Percentiles rank a stretch among this genome's conserved stretches.
Evolutionary conservation across 1,140 invertebrate genomes (phyloP).

Genomic region (Zaprionus camerounensis): DNA sequence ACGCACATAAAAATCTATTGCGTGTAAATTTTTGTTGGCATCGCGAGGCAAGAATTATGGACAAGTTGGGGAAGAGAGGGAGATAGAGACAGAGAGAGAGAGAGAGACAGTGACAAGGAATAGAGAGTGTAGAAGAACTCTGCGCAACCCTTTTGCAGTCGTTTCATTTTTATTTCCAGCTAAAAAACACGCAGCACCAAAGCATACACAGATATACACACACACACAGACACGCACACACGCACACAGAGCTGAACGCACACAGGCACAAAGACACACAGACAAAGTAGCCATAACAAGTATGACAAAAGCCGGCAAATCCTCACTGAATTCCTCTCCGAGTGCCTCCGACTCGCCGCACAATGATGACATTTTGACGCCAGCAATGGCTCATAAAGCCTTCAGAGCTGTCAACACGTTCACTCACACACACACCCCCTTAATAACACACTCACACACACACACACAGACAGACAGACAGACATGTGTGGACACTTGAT

Average conservation of each 20-base stretch:
- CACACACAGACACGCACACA: neutral
- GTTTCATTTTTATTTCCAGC: slow-evolving; percentile 38
- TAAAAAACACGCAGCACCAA: slow-evolving; percentile 34
- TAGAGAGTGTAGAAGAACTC: neutral
- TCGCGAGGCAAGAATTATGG: slow-evolving; percentile 68
- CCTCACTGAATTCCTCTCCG: slow-evolving; percentile 48
- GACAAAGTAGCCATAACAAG: slow-evolving; percentile 40
- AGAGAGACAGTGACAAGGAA: neutral
- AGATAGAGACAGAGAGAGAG: neutral
- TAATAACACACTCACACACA: slow-evolving; percentile 1
- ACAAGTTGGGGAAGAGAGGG: slow-evolving; percentile 32
- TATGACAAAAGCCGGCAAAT: slow-evolving; percentile 67
- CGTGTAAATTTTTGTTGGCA: slow-evolving; percentile 78
- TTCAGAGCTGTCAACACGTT: slow-evolving; percentile 41
- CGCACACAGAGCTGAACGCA: neutral
- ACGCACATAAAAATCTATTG: slow-evolving; percentile 82
- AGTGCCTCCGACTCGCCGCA: slow-evolving; percentile 30
- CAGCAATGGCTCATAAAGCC: slow-evolving; percentile 82
- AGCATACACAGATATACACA: slow-evolving; percentile 20
- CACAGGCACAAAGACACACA: slow-evolving; percentile 1
- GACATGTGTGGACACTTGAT: slow-evolving; percentile 30
- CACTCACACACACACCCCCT: slow-evolving; percentile 15
- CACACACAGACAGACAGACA: slow-evolving; percentile 10
- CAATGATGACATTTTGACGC: slow-evolving; percentile 79
- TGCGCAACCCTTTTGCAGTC: slow-evolving; percentile 55